These are phyloP conservation scores for Chlamydotis undulata DNA, from an alignment of 2,113 vertebrate species.

Conservation along the genomic window DNA sequence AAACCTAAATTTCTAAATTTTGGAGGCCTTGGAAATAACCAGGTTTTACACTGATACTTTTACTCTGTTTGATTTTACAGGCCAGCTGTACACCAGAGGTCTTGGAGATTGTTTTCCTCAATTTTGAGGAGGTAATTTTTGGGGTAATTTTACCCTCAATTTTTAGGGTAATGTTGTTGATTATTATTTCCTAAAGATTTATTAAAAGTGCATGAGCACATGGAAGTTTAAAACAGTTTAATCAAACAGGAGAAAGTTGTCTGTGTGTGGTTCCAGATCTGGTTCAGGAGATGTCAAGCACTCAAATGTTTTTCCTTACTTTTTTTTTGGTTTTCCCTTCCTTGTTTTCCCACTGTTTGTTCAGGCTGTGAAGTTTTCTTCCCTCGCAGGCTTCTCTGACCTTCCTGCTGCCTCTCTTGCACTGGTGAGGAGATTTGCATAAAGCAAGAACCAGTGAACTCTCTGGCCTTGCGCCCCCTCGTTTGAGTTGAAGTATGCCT, in stretches of 20 bases:
- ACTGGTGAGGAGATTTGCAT: background rate
- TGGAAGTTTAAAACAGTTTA: background rate
- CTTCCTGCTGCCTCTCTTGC: background rate
- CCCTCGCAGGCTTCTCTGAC: background rate
- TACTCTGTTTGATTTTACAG: background rate
- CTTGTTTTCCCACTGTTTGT: background rate
- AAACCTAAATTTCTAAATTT: background rate
- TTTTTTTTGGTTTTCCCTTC: no score
- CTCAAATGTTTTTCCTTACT: background rate
- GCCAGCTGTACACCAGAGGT: background rate
- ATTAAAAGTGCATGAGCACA: background rate
- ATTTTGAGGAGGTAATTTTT: no score
- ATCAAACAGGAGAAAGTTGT: background rate
- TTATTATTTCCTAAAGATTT: background rate
- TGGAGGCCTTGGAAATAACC: background rate
- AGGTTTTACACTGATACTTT: background rate
- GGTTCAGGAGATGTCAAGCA: background rate
- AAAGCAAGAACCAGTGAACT: background rate
- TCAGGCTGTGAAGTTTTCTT: background rate
- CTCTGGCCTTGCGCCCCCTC: rapidly evolving
- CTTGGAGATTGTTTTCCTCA: background rate
- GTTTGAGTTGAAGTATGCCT: background rate
- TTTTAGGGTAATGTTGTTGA: background rate
- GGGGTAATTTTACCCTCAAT: no score
- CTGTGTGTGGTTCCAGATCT: background rate